Percentiles rank a stretch among this genome's conserved stretches.
Conservation (phyloP, 53 echinoderm and acorn worm genomes). For the Zoroaster sp. region DNA sequence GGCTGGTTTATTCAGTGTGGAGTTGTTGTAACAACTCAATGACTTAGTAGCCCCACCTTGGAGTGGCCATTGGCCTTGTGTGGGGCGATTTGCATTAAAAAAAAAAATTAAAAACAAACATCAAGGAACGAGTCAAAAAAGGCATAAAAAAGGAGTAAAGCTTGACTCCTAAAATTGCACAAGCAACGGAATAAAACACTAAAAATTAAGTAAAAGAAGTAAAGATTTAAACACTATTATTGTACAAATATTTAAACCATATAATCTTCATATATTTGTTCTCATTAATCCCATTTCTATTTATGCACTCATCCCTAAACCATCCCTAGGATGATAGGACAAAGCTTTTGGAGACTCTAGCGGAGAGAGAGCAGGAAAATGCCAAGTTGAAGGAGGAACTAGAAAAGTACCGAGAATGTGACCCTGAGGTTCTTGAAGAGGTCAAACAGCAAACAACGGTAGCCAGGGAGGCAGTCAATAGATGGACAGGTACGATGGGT, state of each 20-base stretch:
- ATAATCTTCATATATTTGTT: not conserved
- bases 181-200: too few relatives aligned
- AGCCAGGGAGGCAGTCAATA: conserved; percentile 90
- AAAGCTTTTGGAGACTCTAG: conserved; percentile 59
- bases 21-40: too few relatives aligned
- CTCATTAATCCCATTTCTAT: not conserved
- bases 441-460: conserved; percentile 78
- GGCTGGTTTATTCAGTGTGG: too few relatives aligned
- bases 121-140: too few relatives aligned
- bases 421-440: conserved; percentile 90
- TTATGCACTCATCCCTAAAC: not conserved
- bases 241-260: not conserved
- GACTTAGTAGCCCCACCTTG: too few relatives aligned
- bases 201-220: too few relatives aligned
- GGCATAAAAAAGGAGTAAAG: too few relatives aligned
- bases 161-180: too few relatives aligned
- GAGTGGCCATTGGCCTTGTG: too few relatives aligned
- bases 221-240: too few relatives aligned
- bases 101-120: too few relatives aligned
- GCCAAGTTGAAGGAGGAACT: conserved; percentile 66
- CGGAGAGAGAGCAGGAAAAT: conserved; percentile 76
- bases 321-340: conserved; percentile 74
- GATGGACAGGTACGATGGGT: conserved; percentile 87
- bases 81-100: too few relatives aligned
- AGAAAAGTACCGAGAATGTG: conserved; percentile 84